Evolutionary conservation across 2,797 vertebrate genomes (phyloP), one percentile per base, ranked within the genome.

Genomic region (Darevskia nairensis): DNA sequence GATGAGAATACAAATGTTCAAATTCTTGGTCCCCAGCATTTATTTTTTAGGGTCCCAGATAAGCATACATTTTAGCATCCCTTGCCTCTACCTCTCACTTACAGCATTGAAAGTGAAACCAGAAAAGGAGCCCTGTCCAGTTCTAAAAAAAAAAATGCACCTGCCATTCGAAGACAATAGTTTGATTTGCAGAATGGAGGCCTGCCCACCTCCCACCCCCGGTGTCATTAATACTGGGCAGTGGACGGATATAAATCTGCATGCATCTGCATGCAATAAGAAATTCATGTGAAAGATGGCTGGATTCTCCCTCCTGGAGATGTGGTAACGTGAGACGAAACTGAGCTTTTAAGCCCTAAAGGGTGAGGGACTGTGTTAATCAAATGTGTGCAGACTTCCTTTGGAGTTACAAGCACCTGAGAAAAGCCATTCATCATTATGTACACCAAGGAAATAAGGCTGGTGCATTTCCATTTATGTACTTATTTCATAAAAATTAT

Each of bases 291-390:
- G 8, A 77, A 8, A 15, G 23, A 19, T 88, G 19, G 35, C 13
- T 84, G 46, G 32, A 27, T 88, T 55, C n/a, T 88, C 9, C 39
- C 6, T 32, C 55, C 9, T 50, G 23, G 27, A 71, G 25, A 41
- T 46, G 59, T 41, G 15, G 35, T 59, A 69, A 39, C 17, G 23
- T 55, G 68, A 11, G 29, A 27, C 27, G 44, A 77, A 83, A 82
- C 25, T 44, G n/a, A 35, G 55, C 23, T 72, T 82, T 61, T 61
- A 21, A 59, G 21, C 27, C 32, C 25, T 71, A 78, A 71, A 61
- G 66, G n/a, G 50, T 50, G 35, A 80, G 32, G 68, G 74, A 79
- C 35, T 80, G 15, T 69, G 74, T 69, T 89, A 83, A 86, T 84
- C 39, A 86, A 80, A 39, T 74, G 39, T 83, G 29, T 83, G 32